phyloP scores from a whole-genome alignment of 2,888 invertebrate species.

The Andrena flavipes region DNA sequence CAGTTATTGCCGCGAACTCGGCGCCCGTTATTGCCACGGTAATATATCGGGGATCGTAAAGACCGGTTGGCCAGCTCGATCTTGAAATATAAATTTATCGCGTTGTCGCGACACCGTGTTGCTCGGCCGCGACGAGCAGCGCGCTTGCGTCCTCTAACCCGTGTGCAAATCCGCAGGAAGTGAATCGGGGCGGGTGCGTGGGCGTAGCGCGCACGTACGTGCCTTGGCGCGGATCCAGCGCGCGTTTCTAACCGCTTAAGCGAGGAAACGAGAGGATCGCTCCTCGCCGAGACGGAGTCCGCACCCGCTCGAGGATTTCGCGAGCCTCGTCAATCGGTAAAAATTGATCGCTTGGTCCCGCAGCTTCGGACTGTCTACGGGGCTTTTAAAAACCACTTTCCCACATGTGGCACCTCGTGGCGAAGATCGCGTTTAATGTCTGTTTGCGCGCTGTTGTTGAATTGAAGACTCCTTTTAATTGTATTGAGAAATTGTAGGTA shows the following conservation, averaged over 20 bases:
- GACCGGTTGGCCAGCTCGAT: slow-evolving; percentile 19
- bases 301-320: slow-evolving; percentile 4
- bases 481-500: too few species aligned
- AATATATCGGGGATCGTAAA: slow-evolving; percentile 27
- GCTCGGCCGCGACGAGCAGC: slow-evolving; percentile 22
- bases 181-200: slow-evolving; percentile 40
- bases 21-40: slow-evolving; percentile 23
- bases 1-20: slow-evolving; percentile 16
- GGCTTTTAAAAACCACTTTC: too few species aligned
- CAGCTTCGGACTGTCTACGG: too few species aligned
- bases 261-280: slow-evolving; percentile 37
- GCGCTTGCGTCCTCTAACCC: slow-evolving; percentile 33
- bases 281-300: not conserved
- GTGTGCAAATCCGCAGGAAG: slow-evolving; percentile 59
- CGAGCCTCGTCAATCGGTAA: not conserved
- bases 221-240: slow-evolving; percentile 53
- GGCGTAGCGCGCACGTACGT: slow-evolving; percentile 41
- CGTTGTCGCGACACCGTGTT: not conserved
- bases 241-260: slow-evolving; percentile 52
- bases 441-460: too few species aligned
- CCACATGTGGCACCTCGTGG: too few species aligned
- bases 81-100: slow-evolving; percentile 59
- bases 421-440: too few species aligned
- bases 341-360: too few species aligned
- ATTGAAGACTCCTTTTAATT: too few species aligned